Percentiles rank a stretch among this genome's conserved stretches.
Conservation (phyloP, 1,140 invertebrate species). For the Myzus persicae region DNA sequence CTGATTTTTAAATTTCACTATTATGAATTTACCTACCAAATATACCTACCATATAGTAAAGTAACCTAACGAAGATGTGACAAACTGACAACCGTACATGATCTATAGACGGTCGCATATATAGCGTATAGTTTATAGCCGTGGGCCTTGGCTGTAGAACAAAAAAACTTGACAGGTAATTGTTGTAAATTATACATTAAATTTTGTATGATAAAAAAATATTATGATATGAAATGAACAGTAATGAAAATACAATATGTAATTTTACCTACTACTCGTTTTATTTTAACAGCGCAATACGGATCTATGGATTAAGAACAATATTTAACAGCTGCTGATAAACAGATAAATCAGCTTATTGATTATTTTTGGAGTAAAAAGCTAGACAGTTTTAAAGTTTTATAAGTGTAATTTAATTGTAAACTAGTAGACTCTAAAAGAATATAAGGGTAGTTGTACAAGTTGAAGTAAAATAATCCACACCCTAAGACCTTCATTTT, state of each 20-base stretch:
- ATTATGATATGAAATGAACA: background rate
- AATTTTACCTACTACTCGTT: background rate
- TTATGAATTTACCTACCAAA: no score
- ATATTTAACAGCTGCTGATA: background rate
- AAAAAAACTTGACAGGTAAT: background rate
- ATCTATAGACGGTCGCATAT: no score
- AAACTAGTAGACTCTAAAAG: background rate
- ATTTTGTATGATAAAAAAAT: background rate
- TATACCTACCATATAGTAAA: background rate
- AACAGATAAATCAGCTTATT: background rate
- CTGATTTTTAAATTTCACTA: background rate
- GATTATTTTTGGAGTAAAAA: background rate
- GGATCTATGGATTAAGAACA: background rate
- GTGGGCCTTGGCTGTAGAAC: no score
- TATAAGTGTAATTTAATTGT: background rate
- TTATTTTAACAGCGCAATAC: background rate
- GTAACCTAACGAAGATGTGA: background rate
- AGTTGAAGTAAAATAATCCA: constrained; percentile 36
- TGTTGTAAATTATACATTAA: background rate
- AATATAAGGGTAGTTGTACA: constrained; percentile 5
- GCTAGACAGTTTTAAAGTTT: background rate
- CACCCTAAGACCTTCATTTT: background rate
- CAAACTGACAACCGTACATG: no score
- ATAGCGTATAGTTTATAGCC: no score
- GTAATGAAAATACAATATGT: no score